phyloP scores from a whole-genome alignment of 2,888 invertebrate species.

The Tenthredo amoena region DNA sequence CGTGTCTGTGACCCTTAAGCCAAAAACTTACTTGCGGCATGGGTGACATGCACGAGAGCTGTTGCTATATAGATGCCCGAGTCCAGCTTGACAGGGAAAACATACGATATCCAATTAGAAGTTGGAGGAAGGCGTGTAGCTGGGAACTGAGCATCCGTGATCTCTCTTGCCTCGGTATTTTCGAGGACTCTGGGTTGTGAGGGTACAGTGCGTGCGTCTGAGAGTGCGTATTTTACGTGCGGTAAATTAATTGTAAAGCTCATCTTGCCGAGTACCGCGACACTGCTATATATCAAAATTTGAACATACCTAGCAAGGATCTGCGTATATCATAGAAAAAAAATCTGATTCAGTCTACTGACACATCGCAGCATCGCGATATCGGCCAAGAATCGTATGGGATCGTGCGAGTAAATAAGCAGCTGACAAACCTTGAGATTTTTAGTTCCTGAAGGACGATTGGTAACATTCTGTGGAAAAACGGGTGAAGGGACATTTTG shows the following conservation, averaged over 20 bases:
- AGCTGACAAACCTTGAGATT: slow-evolving; percentile 71
- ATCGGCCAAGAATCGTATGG: background rate
- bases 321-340: background rate
- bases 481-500: slow-evolving; percentile 80
- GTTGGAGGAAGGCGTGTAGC: slow-evolving; percentile 42
- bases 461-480: slow-evolving; percentile 68
- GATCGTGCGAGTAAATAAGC: slow-evolving; percentile 59
- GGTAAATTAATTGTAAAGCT: background rate
- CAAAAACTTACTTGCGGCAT: slow-evolving; percentile 73
- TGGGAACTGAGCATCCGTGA: slow-evolving; percentile 39
- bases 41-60: slow-evolving; percentile 74
- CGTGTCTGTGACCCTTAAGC: slow-evolving; percentile 45
- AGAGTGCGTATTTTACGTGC: slow-evolving; percentile 27
- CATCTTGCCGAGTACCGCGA: background rate
- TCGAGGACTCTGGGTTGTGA: slow-evolving; percentile 29
- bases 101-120: slow-evolving; percentile 72
- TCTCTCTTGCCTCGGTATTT: slow-evolving; percentile 42
- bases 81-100: slow-evolving; percentile 74
- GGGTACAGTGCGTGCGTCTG: slow-evolving; percentile 36
- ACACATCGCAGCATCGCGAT: slow-evolving; percentile 4
- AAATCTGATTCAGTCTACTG: background rate
- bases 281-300: background rate
- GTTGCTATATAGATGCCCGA: slow-evolving; percentile 75
- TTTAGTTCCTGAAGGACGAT: slow-evolving; percentile 60
- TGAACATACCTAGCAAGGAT: background rate